Base-by-base conservation (phyloP, 2,797 vertebrate species). In the Scyliorhinus canicula region DNA sequence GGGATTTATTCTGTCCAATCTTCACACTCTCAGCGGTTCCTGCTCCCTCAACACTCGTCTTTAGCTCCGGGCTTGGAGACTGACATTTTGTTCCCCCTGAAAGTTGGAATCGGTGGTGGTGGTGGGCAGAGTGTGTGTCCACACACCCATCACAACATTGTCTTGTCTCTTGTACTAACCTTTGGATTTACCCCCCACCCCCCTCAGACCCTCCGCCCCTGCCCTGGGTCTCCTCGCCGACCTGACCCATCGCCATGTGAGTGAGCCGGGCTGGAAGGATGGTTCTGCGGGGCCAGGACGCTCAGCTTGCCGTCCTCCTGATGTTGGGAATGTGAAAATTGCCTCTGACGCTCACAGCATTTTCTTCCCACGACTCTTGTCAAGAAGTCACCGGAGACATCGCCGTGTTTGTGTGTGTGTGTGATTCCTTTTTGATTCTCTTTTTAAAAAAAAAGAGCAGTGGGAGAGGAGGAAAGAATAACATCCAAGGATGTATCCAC, bases 401-500 rank as follows among this genome's bases (percentile, higher is more conserved):
- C 60, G 60, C 35, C 44, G 52, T 16, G 26, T 57, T 50, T 14
- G 55, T 50, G 82, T 50, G 21, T 11, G 79, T 79, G n/a, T 79
- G 74, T 44, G 50, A 86, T 52, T 86, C 52, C 31, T 55, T 88
- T 57, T 57, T 86, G 50, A 55, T 40, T n/a, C n/a, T n/a, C n/a
- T n/a, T 47, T 88, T 12, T 2, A 26, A 60, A 63, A 84, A 26
- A 60, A 63, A 82, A 82, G 3, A 8, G 14, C 57, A 52, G 57
- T 24, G 88, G 86, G 88, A 60, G 50, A 91, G 35, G 44, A 44
- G 88, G 60, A 40, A 40, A 44, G 77, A 44, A 65, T n/a, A 91
- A n/a, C 88, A 91, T 96, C 96, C 97, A 98, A 98, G 97, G 97
- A 98, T 99, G 98, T 98, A 98, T 97, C 98, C 98, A 95, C 98